Base-by-base conservation (phyloP, 2,113 vertebrate genomes). In the Microtus oregoni region DNA sequence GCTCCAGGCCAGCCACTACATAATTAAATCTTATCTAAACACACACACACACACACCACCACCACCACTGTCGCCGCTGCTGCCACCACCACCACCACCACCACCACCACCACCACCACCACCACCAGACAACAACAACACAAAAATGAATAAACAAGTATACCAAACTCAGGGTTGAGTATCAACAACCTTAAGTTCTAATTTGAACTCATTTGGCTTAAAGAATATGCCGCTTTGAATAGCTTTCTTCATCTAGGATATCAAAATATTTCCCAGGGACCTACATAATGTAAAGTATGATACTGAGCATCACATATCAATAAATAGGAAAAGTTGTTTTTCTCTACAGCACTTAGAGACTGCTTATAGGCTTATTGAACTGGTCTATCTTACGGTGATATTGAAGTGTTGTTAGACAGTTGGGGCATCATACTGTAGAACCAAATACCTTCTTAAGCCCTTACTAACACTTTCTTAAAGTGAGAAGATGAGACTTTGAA, bases 161-260 rank as follows among this genome's bases (percentile, higher is more conserved):
- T 35, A 88, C 61, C 44, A 82, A 50, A 82, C 55, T 28, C 65
- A 78, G 67, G 38, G 22, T 6, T 92, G n/a, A 17, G 4, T 17
- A 68, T 90, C 38, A 55, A 35, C 75, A 52, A 20, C 12, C 35
- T 13, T 47, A 11, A 38, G 22, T 94, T 97, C 70, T 86, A 73
- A 85, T 85, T 72, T 82, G 68, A 44, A 8, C 10, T 91, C 32
- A 89, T 96, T 17, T 91, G 58, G 47, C 90, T 96, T 11, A 79
- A 90, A 68, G 86, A 89, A 13, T 6, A 65, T 85, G 28, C 12
- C n/a, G 35, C 7, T 52, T 93, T 86, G 30, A 86, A 68, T 1
- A 58, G 17, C 22, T 90, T 77, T 94, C 52, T 89, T 77, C 50
- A 5, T 58, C 4, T 94, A 14, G 22, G 68, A 63, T 82, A 81